These are phyloP conservation scores for Leptinotarsa tumamoca DNA, from an alignment of 2,888 invertebrate genomes.

Conservation along the genomic window DNA sequence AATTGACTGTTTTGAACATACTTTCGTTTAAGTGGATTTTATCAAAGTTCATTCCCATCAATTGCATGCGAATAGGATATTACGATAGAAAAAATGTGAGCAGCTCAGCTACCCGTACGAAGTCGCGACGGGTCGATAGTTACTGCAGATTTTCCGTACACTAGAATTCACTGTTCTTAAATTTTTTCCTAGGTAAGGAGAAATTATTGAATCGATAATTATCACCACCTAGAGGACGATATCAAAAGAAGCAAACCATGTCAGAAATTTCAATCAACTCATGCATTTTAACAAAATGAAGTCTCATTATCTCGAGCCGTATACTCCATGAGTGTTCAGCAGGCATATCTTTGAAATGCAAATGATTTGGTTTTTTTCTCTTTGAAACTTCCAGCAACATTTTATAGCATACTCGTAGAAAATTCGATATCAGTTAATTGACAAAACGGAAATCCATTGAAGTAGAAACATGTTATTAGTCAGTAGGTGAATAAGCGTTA, in stretches of 20 bases:
- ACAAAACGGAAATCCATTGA: too few relatives aligned
- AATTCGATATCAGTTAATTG: background rate
- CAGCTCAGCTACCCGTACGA: too few relatives aligned
- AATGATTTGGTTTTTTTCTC: background rate
- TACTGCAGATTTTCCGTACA: too few relatives aligned
- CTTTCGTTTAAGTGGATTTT: too few relatives aligned
- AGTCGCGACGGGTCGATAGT: too few relatives aligned
- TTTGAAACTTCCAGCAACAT: background rate
- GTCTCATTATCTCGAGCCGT: constrained; percentile 3
- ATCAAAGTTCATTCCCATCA: too few relatives aligned
- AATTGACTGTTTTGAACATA: too few relatives aligned
- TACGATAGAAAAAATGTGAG: too few relatives aligned
- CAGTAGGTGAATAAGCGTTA: too few relatives aligned
- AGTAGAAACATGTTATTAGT: too few relatives aligned
- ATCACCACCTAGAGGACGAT: background rate
- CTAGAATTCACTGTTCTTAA: background rate
- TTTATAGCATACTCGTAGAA: background rate
- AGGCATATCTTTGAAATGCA: constrained; percentile 7
- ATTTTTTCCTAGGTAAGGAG: background rate
- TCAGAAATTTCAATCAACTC: background rate
- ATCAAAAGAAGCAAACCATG: background rate
- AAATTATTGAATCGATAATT: background rate
- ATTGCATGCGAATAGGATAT: too few relatives aligned
- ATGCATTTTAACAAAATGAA: constrained; percentile 1
- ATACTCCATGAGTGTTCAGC: constrained; percentile 1